A percentile compares a stretch with the other conserved stretches of the same genome.
phyloP scores from a whole-genome alignment of 2,113 vertebrate species.

The Coptodon bakossiorum region DNA sequence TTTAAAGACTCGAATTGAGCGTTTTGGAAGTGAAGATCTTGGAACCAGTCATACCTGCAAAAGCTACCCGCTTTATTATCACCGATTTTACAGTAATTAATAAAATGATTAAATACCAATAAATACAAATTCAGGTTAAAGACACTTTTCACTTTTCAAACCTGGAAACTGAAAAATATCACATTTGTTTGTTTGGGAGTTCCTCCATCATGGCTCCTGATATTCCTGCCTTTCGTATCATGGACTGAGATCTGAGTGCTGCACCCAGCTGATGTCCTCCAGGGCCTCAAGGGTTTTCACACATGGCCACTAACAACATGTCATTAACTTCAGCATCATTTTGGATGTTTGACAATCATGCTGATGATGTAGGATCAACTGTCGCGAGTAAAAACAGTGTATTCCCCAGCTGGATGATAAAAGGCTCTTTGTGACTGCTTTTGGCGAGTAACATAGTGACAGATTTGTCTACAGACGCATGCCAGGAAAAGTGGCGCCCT shows the following conservation, averaged over 20 bases:
- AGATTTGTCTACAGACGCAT: background rate
- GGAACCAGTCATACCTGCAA: background rate
- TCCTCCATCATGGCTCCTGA: background rate
- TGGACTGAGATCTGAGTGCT: background rate
- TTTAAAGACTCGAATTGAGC: background rate
- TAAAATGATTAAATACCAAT: background rate
- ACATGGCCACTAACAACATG: background rate
- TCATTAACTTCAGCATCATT: background rate
- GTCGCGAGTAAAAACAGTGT: background rate
- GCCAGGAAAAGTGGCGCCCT: background rate
- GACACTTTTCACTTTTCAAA: background rate
- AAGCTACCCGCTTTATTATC: background rate
- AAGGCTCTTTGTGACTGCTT: background rate
- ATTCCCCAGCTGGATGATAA: background rate
- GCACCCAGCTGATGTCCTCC: background rate
- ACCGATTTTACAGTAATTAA: background rate
- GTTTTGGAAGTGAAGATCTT: background rate
- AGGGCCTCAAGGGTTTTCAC: background rate
- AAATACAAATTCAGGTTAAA: background rate
- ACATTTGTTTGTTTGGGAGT: background rate
- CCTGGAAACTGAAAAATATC: background rate
- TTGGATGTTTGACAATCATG: background rate
- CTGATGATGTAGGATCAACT: background rate
- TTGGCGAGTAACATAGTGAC: background rate
- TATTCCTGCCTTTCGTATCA: fast-evolving